phyloP scores from a whole-genome alignment of 1,140 invertebrate genomes.

The Zaprionus taronus region DNA sequence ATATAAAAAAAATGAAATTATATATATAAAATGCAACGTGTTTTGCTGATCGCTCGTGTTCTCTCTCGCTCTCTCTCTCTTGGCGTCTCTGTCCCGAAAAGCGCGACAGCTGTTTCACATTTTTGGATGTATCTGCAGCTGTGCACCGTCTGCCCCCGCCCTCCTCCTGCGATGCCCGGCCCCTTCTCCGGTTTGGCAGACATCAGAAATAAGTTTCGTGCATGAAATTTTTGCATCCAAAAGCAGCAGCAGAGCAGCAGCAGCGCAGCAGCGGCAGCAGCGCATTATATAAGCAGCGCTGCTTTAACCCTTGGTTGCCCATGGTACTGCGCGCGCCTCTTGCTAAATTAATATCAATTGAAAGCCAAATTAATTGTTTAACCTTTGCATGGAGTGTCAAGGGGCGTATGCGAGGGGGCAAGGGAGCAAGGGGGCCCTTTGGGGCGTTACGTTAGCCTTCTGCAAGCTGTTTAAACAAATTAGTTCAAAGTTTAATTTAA shows the following conservation, averaged over 20 bases:
- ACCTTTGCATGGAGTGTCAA: conserved; percentile 49
- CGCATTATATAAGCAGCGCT: conserved; percentile 61
- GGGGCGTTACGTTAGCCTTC: not conserved
- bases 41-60: not conserved
- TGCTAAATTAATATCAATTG: conserved; percentile 78
- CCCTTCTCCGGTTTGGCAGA: conserved; percentile 10
- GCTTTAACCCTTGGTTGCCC: conserved; percentile 60
- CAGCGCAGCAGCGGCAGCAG: not conserved
- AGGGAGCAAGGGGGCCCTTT: no score
- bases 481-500: conserved; percentile 78
- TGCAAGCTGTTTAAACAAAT: conserved; percentile 61
- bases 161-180: not conserved
- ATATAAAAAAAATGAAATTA: not conserved
- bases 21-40: not conserved
- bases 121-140: conserved; percentile 72
- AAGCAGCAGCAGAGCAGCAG: conserved; percentile 10
- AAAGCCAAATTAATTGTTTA: conserved; percentile 76
- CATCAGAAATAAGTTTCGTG: conserved; percentile 69
- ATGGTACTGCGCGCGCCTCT: not conserved
- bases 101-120: conserved; percentile 65
- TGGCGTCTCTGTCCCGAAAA: not conserved
- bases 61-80: not conserved
- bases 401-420: not conserved
- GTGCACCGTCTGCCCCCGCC: conserved; percentile 32
- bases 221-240: conserved; percentile 47